These are phyloP conservation scores for Macquaria australasica DNA, from an alignment of 2,113 vertebrate genomes.

Conservation along the genomic window DNA sequence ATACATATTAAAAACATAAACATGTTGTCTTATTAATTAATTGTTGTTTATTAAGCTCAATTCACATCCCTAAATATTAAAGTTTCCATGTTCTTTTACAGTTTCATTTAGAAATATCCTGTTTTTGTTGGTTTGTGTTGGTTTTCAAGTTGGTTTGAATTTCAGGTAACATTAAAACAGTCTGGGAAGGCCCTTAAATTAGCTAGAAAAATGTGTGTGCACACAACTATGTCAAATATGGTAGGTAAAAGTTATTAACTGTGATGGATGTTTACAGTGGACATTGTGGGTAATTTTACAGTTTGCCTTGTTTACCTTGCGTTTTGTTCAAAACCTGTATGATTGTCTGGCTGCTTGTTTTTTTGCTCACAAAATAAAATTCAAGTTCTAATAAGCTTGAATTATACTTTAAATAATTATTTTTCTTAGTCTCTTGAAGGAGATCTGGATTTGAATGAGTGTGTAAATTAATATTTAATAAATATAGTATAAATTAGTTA, in stretches of 20 bases:
- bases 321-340: not conserved
- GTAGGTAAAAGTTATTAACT: not conserved
- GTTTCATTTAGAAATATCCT: not conserved
- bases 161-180: not conserved
- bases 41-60: not conserved
- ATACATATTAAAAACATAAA: not conserved
- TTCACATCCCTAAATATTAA: not conserved
- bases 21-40: not conserved
- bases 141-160: not conserved
- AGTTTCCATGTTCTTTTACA: not conserved
- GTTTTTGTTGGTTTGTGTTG: not conserved
- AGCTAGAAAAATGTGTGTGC: not conserved
- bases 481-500: not conserved
- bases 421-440: constrained; percentile 6
- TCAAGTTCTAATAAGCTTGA: not conserved
- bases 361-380: not conserved
- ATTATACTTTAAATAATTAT: not conserved
- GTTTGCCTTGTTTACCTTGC: not conserved
- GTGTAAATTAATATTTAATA: not conserved
- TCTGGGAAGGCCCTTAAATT: not conserved
- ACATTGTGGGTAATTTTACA: not conserved
- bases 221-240: not conserved
- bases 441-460: constrained; percentile 5
- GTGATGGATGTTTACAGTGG: not conserved
- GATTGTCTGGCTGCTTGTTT: not conserved